Evolutionary conservation across 2,113 vertebrate species (phyloP), one percentile per base, ranked within the genome.

Genomic region (Anser brachyrhynchus): DNA sequence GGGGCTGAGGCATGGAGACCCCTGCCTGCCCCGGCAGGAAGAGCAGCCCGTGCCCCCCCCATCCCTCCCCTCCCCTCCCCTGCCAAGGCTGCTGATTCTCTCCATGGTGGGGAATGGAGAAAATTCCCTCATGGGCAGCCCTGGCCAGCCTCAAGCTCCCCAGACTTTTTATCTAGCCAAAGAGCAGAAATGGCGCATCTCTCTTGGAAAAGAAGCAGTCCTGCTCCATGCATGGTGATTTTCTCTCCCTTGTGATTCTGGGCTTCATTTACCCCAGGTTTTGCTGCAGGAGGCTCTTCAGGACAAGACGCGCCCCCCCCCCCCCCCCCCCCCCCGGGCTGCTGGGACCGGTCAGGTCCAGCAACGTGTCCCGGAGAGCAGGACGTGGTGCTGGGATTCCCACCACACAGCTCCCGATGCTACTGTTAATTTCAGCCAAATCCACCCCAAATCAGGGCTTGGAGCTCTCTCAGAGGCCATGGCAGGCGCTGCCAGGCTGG

Each of bases 311-410:
- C 69, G 11, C 26, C 51, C 5, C 69, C 14, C 26, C 51, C 5
- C 2, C 26, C 7, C 31, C 0, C 0, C 6, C 49, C 13, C 44
- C 51, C 66, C 11, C 43, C 0, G 4, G 13, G 58, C 57, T 37
- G 25, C 35, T 25, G 77, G 43, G 54, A 1, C 1, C 3, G 23
- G 18, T 14, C 0, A 2, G 1, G 9, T 62, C 79, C 78, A 4
- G 81, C 64, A 54, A 62, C 81, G 0, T 9, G 33, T n/a, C 80
- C 72, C 13, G 0, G 76, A 2, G 29, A 8, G 65, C 65, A 77
- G 76, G 64, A 23, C 1, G 1, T 6, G 0, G 55, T 4, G 0
- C 35, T 1, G 4, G 55, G 76, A 4, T 13, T 0, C 7, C 41
- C 1, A 3, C 9, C 29, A 1, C 0, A 26, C 10, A 8, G 13